These are phyloP conservation scores for Stramonita haemastoma DNA, from an alignment of 2,888 invertebrate species.

Conservation along the genomic window DNA sequence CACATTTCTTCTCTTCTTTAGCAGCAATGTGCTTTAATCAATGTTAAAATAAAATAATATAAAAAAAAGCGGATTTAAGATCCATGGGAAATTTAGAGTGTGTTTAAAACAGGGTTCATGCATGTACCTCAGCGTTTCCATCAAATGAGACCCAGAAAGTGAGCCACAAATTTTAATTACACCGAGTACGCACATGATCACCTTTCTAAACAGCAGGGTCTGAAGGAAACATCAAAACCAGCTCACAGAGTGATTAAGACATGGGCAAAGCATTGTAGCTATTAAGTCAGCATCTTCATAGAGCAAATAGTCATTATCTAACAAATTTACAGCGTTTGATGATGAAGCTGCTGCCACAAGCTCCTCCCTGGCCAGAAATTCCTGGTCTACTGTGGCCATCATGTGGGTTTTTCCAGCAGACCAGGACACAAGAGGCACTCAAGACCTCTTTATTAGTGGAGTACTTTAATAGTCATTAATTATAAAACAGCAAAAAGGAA, in stretches of 20 bases:
- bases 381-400: not conserved
- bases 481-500: no score
- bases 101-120: constrained; percentile 32
- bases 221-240: not conserved
- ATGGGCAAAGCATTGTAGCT: not conserved
- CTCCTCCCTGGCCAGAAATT: not conserved
- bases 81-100: constrained; percentile 6
- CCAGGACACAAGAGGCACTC: not conserved
- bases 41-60: not conserved
- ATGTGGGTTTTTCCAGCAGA: not conserved
- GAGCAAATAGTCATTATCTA: not conserved
- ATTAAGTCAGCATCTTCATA: not conserved
- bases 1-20: not conserved
- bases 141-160: not conserved
- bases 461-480: no score
- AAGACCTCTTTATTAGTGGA: no score
- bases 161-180: not conserved
- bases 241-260: constrained; percentile 27
- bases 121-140: constrained; percentile 35
- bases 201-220: constrained; percentile 4
- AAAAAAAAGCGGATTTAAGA: not conserved
- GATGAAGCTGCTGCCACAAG: constrained; percentile 37
- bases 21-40: not conserved
- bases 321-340: constrained; percentile 35
- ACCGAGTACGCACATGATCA: constrained; percentile 23